A percentile compares a stretch with the other conserved stretches of the same genome.
Conservation (phyloP, 2,888 invertebrate genomes). For the Epiblema foenella region DNA sequence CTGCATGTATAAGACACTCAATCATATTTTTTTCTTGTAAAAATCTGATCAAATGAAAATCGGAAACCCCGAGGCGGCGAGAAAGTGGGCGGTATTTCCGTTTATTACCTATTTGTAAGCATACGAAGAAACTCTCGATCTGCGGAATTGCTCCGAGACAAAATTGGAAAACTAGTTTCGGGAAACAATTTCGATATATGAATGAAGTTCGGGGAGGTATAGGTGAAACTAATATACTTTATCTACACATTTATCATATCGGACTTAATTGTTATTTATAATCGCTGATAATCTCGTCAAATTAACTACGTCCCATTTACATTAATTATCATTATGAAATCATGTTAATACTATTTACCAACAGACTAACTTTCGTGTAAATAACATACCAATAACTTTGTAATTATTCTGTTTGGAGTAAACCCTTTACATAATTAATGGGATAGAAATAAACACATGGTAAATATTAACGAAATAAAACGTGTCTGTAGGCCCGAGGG, state of each 20-base stretch:
- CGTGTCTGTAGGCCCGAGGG: slow-evolving; percentile 1
- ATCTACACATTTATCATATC: not conserved
- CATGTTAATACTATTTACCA: not conserved
- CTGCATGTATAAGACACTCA: slow-evolving; percentile 8
- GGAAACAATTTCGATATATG: slow-evolving; percentile 22
- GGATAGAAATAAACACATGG: not conserved
- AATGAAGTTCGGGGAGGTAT: slow-evolving; percentile 10
- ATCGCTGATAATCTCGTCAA: not conserved
- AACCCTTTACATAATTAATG: slow-evolving; percentile 3
- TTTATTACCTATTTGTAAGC: slow-evolving; percentile 40
- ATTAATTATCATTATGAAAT: not conserved
- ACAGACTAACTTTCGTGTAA: not conserved
- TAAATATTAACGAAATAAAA: not conserved
- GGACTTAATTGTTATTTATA: not conserved
- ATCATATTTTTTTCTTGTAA: slow-evolving; percentile 8
- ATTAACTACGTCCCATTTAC: not conserved
- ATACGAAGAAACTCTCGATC: slow-evolving; percentile 24
- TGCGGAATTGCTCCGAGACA: slow-evolving; percentile 19
- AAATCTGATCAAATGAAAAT: slow-evolving; percentile 29
- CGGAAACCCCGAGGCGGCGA: slow-evolving; percentile 22
- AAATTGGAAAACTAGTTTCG: slow-evolving; percentile 31
- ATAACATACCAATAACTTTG: slow-evolving; percentile 1
- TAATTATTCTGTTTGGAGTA: not conserved
- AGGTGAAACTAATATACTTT: not conserved
- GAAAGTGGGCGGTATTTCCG: slow-evolving; percentile 21